phyloP scores from a whole-genome alignment of 2,797 vertebrate species.

The Rhyacichthys aspro region DNA sequence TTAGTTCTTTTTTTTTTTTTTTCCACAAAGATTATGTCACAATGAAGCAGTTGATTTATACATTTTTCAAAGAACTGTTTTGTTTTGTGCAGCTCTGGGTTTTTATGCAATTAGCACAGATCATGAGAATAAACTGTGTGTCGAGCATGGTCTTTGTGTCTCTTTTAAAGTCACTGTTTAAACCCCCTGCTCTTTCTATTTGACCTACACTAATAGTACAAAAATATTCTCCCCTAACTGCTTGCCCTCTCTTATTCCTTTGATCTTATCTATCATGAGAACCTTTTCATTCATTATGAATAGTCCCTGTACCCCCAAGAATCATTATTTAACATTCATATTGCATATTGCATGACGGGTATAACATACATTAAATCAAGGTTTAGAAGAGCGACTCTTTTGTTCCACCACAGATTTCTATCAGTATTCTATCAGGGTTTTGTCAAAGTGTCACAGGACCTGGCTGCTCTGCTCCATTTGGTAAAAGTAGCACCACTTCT shows the following conservation, averaged over 20 bases:
- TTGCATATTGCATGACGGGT: slow-evolving; percentile 52
- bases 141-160: too few relatives aligned
- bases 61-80: slow-evolving; percentile 30
- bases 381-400: slow-evolving; percentile 14
- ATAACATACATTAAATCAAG: slow-evolving; percentile 30
- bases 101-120: slow-evolving; percentile 32
- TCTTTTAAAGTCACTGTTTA: background rate
- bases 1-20: slow-evolving; percentile 24
- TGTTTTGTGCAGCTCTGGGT: slow-evolving; percentile 19
- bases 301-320: background rate
- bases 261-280: slow-evolving; percentile 7
- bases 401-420: slow-evolving; percentile 32
- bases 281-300: slow-evolving; percentile 37
- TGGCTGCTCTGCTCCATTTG: slow-evolving; percentile 42
- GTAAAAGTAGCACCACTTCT: slow-evolving; percentile 35
- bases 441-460: slow-evolving; percentile 33
- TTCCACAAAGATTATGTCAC: slow-evolving; percentile 21
- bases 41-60: slow-evolving; percentile 20
- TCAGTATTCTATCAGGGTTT: slow-evolving; percentile 48
- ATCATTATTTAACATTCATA: slow-evolving; percentile 39
- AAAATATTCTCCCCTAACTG: slow-evolving; percentile 16
- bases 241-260: slow-evolving; percentile 11
- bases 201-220: background rate
- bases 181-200: background rate
- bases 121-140: slow-evolving; percentile 31